Conservation (phyloP, 2,888 invertebrate species). For the Melangyna quadrimaculata region DNA sequence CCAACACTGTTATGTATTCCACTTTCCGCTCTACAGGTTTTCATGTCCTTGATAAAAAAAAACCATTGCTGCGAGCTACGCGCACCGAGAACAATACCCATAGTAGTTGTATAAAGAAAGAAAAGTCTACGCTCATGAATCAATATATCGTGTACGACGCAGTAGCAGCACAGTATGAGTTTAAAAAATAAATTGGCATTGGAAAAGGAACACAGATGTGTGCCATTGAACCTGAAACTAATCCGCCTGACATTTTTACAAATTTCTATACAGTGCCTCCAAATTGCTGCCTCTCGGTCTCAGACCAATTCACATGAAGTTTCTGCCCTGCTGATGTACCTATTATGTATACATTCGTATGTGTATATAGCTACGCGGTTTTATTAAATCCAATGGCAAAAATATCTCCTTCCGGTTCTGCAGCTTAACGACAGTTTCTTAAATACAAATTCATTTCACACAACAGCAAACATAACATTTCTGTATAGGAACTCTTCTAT, state of each 20-base stretch:
- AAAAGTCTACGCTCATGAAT: constrained; percentile 16
- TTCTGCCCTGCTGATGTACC: background rate
- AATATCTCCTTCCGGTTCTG: constrained; percentile 69
- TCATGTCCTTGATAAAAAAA: constrained; percentile 21
- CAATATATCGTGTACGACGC: constrained; percentile 31
- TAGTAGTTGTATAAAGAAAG: constrained; percentile 29
- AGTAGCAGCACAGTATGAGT: constrained; percentile 38
- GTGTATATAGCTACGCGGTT: constrained; percentile 14
- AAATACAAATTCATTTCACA: constrained; percentile 19
- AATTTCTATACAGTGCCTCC: constrained; percentile 23
- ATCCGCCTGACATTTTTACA: constrained; percentile 55
- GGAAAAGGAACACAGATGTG: constrained; percentile 18
- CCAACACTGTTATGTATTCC: constrained; percentile 52
- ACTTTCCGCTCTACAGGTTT: constrained; percentile 63
- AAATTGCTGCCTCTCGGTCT: constrained; percentile 29
- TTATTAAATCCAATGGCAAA: constrained; percentile 61
- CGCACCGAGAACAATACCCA: constrained; percentile 42
- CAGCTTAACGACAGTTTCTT: constrained; percentile 35
- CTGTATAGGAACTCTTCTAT: background rate
- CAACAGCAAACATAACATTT: background rate
- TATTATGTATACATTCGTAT: background rate
- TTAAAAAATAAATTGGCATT: constrained; percentile 34
- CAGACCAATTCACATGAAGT: constrained; percentile 45
- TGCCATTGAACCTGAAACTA: constrained; percentile 68
- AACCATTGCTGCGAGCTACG: constrained; percentile 18